Conservation (phyloP, 64 coral and sea anemone genomes). For the Porites australiensis region DNA sequence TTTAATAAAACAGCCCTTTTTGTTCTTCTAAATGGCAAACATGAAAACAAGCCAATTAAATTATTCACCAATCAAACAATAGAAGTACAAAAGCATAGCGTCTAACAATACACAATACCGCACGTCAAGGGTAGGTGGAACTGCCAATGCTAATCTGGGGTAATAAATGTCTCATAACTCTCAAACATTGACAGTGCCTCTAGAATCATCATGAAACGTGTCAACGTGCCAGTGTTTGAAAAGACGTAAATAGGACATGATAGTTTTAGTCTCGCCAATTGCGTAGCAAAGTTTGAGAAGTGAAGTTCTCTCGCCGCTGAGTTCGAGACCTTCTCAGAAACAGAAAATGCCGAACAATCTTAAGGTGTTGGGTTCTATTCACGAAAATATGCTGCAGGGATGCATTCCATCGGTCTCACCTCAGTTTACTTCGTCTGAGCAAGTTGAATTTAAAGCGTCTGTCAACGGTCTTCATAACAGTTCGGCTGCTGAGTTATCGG, state of each 20-base stretch:
- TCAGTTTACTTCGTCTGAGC: not conserved
- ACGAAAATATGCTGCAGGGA: not conserved
- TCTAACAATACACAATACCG: not conserved
- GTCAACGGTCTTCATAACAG: not conserved
- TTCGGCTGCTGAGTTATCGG: not conserved
- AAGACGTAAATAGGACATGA: not conserved
- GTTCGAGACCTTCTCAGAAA: not conserved
- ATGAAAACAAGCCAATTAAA: not conserved
- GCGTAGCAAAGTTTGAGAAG: not conserved
- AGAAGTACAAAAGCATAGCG: conserved; percentile 5
- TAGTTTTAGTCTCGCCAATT: not conserved
- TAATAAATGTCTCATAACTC: not conserved
- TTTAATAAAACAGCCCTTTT: too few relatives aligned
- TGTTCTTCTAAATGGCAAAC: too few relatives aligned
- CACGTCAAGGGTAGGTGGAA: not conserved
- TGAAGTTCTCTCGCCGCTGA: not conserved
- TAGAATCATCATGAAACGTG: not conserved
- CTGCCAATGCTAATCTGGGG: not conserved
- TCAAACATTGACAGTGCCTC: not conserved
- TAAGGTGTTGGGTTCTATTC: not conserved
- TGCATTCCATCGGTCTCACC: not conserved
- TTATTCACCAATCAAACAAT: not conserved
- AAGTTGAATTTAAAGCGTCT: not conserved
- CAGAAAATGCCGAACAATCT: conserved; percentile 52
- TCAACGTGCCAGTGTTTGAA: not conserved